These are phyloP conservation scores for Oscheius sp. DNA, from an alignment of 1,140 invertebrate species.

Conservation along the genomic window DNA sequence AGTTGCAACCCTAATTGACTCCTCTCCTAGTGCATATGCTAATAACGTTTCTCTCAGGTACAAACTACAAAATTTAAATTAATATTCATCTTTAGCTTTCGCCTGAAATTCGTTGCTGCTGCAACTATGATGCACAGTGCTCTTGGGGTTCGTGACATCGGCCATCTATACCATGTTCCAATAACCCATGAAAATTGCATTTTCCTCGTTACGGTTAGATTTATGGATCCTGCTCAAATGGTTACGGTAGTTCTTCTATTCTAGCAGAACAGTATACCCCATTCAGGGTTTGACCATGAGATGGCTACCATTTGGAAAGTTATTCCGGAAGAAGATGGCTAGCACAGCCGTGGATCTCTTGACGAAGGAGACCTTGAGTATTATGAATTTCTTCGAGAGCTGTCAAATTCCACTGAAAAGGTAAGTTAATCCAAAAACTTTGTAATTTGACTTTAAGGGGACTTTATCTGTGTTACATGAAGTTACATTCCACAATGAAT, in stretches of 20 bases:
- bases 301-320: slow-evolving; percentile 33
- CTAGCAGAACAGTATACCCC: neutral
- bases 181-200: slow-evolving; percentile 66
- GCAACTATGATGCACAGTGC: slow-evolving; percentile 86
- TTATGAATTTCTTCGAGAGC: slow-evolving; percentile 85
- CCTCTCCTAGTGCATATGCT: slow-evolving; percentile 77
- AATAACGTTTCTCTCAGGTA: slow-evolving; percentile 79
- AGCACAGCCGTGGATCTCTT: slow-evolving; percentile 31
- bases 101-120: slow-evolving; percentile 82
- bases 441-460: slow-evolving; percentile 67
- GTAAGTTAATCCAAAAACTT: neutral
- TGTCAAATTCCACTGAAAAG: slow-evolving; percentile 73
- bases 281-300: slow-evolving; percentile 25
- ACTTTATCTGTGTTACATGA: slow-evolving; percentile 88
- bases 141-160: slow-evolving; percentile 82
- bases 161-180: slow-evolving; percentile 85
- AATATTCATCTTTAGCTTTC: slow-evolving; percentile 14
- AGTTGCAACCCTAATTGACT: slow-evolving; percentile 74
- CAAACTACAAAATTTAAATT: neutral
- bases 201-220: slow-evolving; percentile 69
- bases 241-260: slow-evolving; percentile 2
- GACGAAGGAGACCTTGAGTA: slow-evolving; percentile 67
- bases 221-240: slow-evolving; percentile 24
- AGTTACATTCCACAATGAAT: slow-evolving; percentile 90
- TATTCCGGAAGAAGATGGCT: slow-evolving; percentile 36